Percentiles rank a stretch among this genome's conserved stretches.
Evolutionary conservation across 2,797 vertebrate genomes (phyloP).

Genomic region (Myotis vivesi): DNA sequence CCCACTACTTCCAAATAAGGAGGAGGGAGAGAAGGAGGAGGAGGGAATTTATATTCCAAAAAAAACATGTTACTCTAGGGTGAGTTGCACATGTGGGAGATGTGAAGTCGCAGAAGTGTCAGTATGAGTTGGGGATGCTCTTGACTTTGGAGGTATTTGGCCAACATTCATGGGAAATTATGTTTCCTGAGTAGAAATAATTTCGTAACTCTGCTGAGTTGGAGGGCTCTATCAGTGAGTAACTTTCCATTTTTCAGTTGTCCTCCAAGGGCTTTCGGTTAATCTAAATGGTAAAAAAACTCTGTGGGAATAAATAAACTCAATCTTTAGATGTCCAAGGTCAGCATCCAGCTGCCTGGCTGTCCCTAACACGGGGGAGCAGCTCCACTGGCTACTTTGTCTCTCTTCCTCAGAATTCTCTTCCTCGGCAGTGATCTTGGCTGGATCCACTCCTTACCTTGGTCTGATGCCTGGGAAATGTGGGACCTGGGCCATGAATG

Average conservation of each 20-base stretch:
- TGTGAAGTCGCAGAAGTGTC: background rate
- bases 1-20: background rate
- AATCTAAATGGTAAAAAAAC: background rate
- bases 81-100: background rate
- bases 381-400: fast-evolving
- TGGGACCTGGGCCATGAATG: background rate
- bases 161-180: background rate
- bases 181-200: background rate
- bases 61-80: background rate
- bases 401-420: background rate
- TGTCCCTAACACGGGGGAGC: fast-evolving
- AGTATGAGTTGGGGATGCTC: background rate
- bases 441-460: background rate
- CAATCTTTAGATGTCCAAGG: background rate
- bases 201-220: background rate
- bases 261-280: background rate
- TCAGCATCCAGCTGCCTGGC: background rate
- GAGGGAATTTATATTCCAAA: no score
- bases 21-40: no score
- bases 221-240: background rate
- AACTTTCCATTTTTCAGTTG: background rate
- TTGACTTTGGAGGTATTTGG: background rate
- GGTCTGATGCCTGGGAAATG: background rate
- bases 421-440: background rate
- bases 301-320: background rate